Evolutionary conservation across 92 coral and sea anemone species (phyloP).

Genomic region (Porites rus): DNA sequence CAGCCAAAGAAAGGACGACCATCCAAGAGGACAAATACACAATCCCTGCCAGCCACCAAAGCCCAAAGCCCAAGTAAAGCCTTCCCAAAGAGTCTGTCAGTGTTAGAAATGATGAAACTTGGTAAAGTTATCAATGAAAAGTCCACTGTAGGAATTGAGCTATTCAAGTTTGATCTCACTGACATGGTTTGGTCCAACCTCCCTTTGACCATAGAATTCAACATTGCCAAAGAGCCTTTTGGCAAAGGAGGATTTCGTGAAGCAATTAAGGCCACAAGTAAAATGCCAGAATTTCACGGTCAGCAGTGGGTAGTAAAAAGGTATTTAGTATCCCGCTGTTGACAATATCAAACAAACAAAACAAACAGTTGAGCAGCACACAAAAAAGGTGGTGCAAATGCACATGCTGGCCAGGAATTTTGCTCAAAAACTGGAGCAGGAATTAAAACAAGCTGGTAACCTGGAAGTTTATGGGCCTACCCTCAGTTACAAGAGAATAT

Average conservation of each 20-base stretch:
- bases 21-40: neutral
- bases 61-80: constrained; percentile 4
- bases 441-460: constrained; percentile 25
- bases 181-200: constrained; percentile 59
- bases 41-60: constrained; percentile 13
- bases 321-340: constrained; percentile 47
- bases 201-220: constrained; percentile 58
- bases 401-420: constrained; percentile 64
- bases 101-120: constrained; percentile 56
- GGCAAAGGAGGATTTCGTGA: constrained; percentile 64
- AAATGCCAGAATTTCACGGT: constrained; percentile 27
- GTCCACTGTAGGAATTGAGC: constrained; percentile 26
- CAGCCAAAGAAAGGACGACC: neutral
- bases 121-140: constrained; percentile 50
- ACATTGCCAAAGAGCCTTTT: constrained; percentile 58
- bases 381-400: constrained; percentile 71
- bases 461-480: constrained; percentile 51
- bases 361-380: constrained; percentile 66
- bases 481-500: constrained; percentile 44
- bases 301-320: constrained; percentile 67
- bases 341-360: constrained; percentile 47
- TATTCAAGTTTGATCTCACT: constrained; percentile 60
- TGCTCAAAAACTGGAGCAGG: constrained; percentile 37
- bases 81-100: constrained; percentile 64
- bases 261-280: constrained; percentile 65